Conservation (phyloP, 2,797 vertebrate genomes). For the Chelidonichthys spinosus region DNA sequence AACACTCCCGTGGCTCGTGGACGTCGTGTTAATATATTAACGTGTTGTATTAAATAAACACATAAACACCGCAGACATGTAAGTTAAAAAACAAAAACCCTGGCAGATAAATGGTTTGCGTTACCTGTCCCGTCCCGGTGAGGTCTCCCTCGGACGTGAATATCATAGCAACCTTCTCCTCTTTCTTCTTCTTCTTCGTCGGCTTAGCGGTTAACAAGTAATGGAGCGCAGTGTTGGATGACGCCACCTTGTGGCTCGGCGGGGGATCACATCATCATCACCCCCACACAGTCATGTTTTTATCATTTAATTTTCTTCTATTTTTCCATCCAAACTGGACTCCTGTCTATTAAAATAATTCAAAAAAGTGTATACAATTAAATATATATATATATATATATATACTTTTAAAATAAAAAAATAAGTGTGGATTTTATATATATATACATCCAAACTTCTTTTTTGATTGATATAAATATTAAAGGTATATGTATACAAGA, state of each 20-base stretch:
- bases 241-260: conserved; percentile 57
- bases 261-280: neutral
- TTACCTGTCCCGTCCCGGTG: conserved; percentile 76
- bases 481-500: too few relatives aligned
- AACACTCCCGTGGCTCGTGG: conserved; percentile 18
- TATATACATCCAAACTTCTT: too few relatives aligned
- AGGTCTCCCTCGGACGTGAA: conserved; percentile 75
- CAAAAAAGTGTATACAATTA: too few relatives aligned
- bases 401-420: too few relatives aligned
- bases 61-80: neutral
- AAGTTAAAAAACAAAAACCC: conserved; percentile 22
- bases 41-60: neutral
- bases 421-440: too few relatives aligned
- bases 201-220: neutral
- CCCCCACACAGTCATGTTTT: neutral
- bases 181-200: conserved; percentile 51
- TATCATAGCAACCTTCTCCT: conserved; percentile 69
- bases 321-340: neutral
- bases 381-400: too few relatives aligned
- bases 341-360: neutral
- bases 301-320: neutral
- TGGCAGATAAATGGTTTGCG: conserved; percentile 46
- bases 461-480: too few relatives aligned
- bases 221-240: neutral
- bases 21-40: neutral